Evolutionary conservation across 2,113 vertebrate species (phyloP).

Genomic region (Pseudorasbora parva): DNA sequence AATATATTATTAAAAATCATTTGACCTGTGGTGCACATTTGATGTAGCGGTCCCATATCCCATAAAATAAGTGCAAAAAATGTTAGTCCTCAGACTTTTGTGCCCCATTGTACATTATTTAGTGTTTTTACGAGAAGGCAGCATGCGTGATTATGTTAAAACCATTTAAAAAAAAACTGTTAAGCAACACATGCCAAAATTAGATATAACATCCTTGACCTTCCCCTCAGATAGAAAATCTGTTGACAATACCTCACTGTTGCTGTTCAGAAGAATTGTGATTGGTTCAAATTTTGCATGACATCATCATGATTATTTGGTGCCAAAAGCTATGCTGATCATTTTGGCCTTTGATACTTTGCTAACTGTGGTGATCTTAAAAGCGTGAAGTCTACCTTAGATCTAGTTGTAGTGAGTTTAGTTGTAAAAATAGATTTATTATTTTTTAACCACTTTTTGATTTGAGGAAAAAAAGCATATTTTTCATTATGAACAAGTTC

Average conservation of each 20-base stretch:
- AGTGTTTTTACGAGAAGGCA: background rate
- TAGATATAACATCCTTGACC: constrained; percentile 33
- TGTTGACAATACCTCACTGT: constrained; percentile 58
- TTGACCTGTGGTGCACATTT: background rate
- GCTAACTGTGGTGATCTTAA: constrained; percentile 34
- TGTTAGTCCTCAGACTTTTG: background rate
- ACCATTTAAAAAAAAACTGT: no score
- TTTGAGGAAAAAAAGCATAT: background rate
- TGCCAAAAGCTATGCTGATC: constrained; percentile 28
- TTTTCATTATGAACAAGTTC: constrained; percentile 8
- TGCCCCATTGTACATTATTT: background rate
- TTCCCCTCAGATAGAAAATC: constrained; percentile 32
- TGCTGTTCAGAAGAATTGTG: constrained; percentile 31
- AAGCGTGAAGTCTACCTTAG: constrained; percentile 28
- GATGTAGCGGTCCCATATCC: background rate
- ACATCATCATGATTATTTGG: constrained; percentile 23
- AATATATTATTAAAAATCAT: background rate
- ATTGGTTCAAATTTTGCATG: constrained; percentile 32
- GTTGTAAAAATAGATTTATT: constrained; percentile 30
- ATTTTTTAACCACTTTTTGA: constrained; percentile 48
- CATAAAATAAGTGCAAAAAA: background rate
- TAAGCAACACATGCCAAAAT: constrained; percentile 19
- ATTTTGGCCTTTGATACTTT: constrained; percentile 19
- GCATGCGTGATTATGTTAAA: background rate
- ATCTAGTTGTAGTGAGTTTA: constrained; percentile 31